A percentile compares a stretch with the other conserved stretches of the same genome.
phyloP scores from a whole-genome alignment of 2,797 vertebrate species.

The Limnodromus scolopaceus region DNA sequence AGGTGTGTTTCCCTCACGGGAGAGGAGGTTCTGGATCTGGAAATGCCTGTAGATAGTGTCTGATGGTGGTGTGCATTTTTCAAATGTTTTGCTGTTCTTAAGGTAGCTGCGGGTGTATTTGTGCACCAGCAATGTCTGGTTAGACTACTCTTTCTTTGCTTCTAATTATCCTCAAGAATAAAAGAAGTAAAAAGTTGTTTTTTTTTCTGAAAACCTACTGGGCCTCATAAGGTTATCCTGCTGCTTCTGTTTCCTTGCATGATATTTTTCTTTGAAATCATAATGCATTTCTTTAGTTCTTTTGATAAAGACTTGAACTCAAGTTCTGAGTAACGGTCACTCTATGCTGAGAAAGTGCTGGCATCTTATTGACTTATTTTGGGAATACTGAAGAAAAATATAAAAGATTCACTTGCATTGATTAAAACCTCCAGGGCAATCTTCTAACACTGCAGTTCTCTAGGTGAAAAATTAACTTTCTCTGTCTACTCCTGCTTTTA shows the following conservation, averaged over 20 bases:
- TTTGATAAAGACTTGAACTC: slow-evolving; percentile 63
- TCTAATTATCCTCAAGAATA: not conserved
- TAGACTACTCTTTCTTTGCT: not conserved
- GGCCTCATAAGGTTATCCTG: slow-evolving; percentile 21
- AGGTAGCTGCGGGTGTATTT: not conserved
- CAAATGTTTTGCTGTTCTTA: not conserved
- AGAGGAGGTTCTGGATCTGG: not conserved
- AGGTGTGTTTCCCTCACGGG: rapidly evolving
- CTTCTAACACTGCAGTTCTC: slow-evolving; percentile 22
- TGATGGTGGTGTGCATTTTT: not conserved
- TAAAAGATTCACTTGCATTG: slow-evolving; percentile 40
- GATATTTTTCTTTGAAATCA: slow-evolving; percentile 62
- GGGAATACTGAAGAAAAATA: slow-evolving; percentile 41
- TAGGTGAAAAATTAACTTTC: slow-evolving; percentile 53
- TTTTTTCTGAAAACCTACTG: slow-evolving; percentile 24
- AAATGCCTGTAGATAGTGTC: not conserved
- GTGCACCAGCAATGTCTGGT: not conserved
- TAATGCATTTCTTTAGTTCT: slow-evolving; percentile 57
- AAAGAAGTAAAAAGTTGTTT: not conserved
- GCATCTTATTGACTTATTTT: slow-evolving; percentile 55
- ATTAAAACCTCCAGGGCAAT: slow-evolving; percentile 49
- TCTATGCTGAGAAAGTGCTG: slow-evolving; percentile 21
- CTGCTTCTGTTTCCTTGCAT: slow-evolving; percentile 51
- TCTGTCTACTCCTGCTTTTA: slow-evolving; percentile 6
- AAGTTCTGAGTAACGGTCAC: slow-evolving; percentile 33